A percentile compares a stretch with the other conserved stretches of the same genome.
phyloP scores from a whole-genome alignment of 23 tunicate genomes.

The Phallusia fumigata region DNA sequence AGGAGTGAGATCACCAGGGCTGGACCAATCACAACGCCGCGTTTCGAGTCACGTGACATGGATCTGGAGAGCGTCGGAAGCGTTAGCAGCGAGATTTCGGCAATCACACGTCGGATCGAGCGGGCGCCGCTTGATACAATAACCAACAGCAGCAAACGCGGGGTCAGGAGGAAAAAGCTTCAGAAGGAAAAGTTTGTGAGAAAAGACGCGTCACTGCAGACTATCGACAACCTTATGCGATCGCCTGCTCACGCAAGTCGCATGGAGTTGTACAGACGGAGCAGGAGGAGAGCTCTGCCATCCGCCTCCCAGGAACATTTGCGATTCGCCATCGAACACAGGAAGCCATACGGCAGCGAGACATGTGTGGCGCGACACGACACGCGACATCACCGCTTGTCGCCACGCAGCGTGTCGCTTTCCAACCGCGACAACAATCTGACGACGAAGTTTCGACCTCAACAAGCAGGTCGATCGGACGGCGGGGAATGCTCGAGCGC shows the following conservation, averaged over 20 bases:
- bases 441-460: background rate
- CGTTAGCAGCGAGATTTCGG: background rate
- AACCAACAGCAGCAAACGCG: no score
- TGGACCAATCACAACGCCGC: background rate
- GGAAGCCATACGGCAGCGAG: background rate
- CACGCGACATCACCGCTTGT: background rate
- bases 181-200: background rate
- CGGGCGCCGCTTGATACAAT: background rate
- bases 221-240: conserved; percentile 10
- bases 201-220: background rate
- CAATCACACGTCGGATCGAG: background rate
- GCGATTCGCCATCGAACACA: background rate
- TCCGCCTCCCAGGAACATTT: conserved; percentile 12
- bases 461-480: no score
- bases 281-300: conserved; percentile 16
- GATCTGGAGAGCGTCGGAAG: conserved; percentile 1
- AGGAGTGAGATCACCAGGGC: background rate
- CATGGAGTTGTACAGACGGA: conserved; percentile 16
- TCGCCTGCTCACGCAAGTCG: background rate
- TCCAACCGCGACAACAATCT: background rate
- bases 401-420: conserved; percentile 1
- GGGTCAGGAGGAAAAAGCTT: background rate
- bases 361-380: background rate
- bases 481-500: background rate
- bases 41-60: background rate